Evolutionary conservation across 2,888 invertebrate genomes (phyloP).

Genomic region (Hipparchia semele): DNA sequence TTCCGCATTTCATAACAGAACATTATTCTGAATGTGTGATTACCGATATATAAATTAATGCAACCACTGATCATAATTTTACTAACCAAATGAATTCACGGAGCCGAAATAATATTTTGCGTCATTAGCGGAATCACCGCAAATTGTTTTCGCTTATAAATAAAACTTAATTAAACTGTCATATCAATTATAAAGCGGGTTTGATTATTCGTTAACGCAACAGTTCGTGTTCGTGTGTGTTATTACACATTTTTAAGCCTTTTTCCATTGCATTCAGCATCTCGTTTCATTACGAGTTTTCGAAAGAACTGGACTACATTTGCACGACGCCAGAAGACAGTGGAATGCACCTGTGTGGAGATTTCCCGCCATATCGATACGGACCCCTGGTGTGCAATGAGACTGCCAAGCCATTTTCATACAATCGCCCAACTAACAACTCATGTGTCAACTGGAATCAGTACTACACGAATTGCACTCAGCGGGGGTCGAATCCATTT

Average conservation of each 20-base stretch:
- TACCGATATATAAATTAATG: constrained; percentile 13
- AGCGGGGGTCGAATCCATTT: constrained; percentile 97
- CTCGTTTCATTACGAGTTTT: constrained; percentile 93
- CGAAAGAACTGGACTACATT: constrained; percentile 97
- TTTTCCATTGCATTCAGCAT: constrained; percentile 68
- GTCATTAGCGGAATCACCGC: constrained; percentile 17
- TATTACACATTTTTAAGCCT: constrained; percentile 8
- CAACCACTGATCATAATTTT: constrained; percentile 16
- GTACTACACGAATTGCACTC: constrained; percentile 97
- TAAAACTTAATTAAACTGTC: neutral
- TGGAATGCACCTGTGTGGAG: constrained; percentile 96
- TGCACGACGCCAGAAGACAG: constrained; percentile 96
- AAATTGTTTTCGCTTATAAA: constrained; percentile 1
- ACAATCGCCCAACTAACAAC: constrained; percentile 86
- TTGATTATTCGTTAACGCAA: neutral
- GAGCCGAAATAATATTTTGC: constrained; percentile 17
- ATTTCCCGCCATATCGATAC: constrained; percentile 91
- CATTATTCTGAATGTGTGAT: constrained; percentile 6
- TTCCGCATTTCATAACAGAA: constrained; percentile 3
- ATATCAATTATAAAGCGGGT: neutral
- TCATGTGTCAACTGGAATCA: constrained; percentile 99
- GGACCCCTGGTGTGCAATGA: constrained; percentile 90
- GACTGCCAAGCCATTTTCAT: constrained; percentile 84
- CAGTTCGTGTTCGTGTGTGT: neutral
- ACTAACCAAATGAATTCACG: constrained; percentile 19